phyloP scores from a whole-genome alignment of 2,113 vertebrate species.

The Anolis carolinensis region DNA sequence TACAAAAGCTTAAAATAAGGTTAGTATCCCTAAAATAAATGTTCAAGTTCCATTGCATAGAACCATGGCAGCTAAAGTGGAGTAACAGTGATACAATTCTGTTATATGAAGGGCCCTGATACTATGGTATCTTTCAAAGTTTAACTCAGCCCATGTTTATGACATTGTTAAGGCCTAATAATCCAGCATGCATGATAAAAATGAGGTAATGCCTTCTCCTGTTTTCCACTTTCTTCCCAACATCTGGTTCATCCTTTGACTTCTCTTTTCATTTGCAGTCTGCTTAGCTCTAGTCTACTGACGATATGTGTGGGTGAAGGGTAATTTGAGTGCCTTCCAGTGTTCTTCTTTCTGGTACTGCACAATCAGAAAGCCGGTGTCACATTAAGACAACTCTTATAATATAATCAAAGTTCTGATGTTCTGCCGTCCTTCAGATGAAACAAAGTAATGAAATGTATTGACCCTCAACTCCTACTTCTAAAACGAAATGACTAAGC shows the following conservation, averaged over 20 bases:
- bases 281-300: constrained; percentile 42
- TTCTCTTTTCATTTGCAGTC: constrained; percentile 7
- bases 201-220: constrained; percentile 40
- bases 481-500: constrained; percentile 75
- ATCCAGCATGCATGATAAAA: constrained; percentile 33
- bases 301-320: constrained; percentile 51
- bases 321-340: constrained; percentile 72
- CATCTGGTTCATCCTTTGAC: too few species aligned
- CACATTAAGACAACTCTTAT: constrained; percentile 74
- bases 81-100: too few species aligned
- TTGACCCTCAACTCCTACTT: constrained; percentile 75
- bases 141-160: constrained; percentile 11
- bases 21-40: too few species aligned
- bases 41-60: not conserved
- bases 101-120: too few species aligned
- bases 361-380: constrained; percentile 72
- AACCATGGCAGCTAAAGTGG: not conserved
- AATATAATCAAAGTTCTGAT: constrained; percentile 77
- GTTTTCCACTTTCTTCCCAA: not conserved
- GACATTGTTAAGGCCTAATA: constrained; percentile 15
- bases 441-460: constrained; percentile 82
- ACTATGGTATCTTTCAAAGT: constrained; percentile 42
- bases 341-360: constrained; percentile 61
- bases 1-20: too few species aligned
- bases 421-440: constrained; percentile 74